phyloP scores from a whole-genome alignment of 1,140 invertebrate genomes.

The Temnothorax nylanderi region DNA sequence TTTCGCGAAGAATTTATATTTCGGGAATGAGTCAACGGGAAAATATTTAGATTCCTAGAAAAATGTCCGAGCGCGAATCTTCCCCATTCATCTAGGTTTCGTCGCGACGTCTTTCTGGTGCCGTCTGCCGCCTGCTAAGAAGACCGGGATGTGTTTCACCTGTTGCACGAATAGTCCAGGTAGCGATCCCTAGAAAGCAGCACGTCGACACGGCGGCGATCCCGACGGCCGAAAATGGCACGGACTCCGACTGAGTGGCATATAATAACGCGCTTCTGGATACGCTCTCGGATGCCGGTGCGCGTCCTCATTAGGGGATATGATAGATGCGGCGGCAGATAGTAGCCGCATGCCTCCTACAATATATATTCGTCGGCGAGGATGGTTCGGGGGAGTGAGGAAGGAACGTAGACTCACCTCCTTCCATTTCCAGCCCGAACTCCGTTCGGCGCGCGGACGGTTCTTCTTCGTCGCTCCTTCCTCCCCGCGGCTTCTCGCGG shows the following conservation, averaged over 20 bases:
- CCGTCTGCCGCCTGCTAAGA: slow-evolving; percentile 25
- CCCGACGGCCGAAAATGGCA: slow-evolving; percentile 52
- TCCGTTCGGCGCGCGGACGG: slow-evolving; percentile 23
- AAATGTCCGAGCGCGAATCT: slow-evolving; percentile 19
- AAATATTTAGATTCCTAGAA: slow-evolving; percentile 2
- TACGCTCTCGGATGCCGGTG: slow-evolving; percentile 41
- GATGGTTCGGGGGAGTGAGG: not conserved
- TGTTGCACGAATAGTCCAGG: slow-evolving; percentile 67
- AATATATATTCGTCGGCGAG: slow-evolving; percentile 56
- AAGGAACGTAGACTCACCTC: not conserved
- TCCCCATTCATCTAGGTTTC: slow-evolving; percentile 7
- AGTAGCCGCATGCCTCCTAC: slow-evolving; percentile 59
- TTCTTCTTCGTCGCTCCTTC: not conserved
- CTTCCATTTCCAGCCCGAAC: slow-evolving; percentile 15
- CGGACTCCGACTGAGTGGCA: slow-evolving; percentile 54
- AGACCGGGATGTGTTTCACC: slow-evolving; percentile 65
- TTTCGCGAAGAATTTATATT: not conserved
- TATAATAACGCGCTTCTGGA: slow-evolving; percentile 71
- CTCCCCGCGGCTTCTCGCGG: slow-evolving; percentile 40
- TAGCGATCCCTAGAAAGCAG: slow-evolving; percentile 57
- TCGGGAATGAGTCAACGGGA: not conserved
- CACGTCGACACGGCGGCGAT: slow-evolving; percentile 31
- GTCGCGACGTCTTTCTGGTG: slow-evolving; percentile 55
- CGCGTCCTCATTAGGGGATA: slow-evolving; percentile 78
- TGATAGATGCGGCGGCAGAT: slow-evolving; percentile 76